Conservation (phyloP, 2,113 vertebrate species). For the Lynx canadensis region DNA sequence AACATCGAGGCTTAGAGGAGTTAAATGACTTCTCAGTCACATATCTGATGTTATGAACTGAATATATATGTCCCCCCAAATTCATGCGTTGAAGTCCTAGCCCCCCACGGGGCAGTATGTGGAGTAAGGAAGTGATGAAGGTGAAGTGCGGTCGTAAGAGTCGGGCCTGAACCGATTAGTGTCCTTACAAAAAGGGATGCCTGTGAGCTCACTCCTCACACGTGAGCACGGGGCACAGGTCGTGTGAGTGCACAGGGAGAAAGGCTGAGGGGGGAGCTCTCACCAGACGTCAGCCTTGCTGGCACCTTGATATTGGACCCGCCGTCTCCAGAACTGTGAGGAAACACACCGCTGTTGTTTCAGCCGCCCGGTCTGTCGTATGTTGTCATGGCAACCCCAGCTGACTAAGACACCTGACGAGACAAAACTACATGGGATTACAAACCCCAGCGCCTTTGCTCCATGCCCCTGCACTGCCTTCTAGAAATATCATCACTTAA, state of each 20-base stretch:
- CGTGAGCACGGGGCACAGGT: background rate
- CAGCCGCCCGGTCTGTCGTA: background rate
- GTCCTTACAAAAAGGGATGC: background rate
- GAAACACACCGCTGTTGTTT: background rate
- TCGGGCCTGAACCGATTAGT: no score
- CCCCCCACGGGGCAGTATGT: background rate
- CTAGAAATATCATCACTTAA: background rate
- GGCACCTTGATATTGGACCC: background rate
- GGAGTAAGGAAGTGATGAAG: background rate
- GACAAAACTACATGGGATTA: background rate
- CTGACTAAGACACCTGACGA: background rate
- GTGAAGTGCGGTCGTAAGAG: background rate
- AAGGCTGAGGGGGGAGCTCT: background rate
- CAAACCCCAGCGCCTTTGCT: background rate
- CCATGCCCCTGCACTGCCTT: background rate
- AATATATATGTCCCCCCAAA: background rate
- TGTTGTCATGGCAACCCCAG: background rate
- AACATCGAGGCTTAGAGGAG: background rate
- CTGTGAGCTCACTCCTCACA: fast-evolving
- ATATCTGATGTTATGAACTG: background rate
- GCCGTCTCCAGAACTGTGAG: background rate
- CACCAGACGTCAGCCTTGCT: background rate
- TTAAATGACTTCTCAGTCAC: background rate
- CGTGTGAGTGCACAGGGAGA: fast-evolving
- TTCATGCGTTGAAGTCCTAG: background rate